phyloP scores from a whole-genome alignment of 2,797 vertebrate genomes.

The Enteromius afrohamiltoni region DNA sequence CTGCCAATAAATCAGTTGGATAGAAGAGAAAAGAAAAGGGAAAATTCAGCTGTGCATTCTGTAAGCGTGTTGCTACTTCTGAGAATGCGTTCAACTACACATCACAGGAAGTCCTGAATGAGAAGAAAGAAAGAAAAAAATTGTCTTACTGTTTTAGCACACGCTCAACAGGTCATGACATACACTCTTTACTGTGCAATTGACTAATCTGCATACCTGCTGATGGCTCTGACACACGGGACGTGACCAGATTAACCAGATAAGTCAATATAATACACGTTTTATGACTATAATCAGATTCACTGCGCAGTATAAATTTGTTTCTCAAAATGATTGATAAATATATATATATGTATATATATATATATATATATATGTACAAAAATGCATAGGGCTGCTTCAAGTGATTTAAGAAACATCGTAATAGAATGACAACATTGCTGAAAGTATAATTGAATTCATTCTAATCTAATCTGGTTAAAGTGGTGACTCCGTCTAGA shows the following conservation, averaged over 20 bases:
- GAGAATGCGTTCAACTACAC: constrained; percentile 73
- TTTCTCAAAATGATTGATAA: constrained; percentile 63
- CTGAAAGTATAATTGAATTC: constrained; percentile 34
- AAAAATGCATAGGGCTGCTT: constrained; percentile 70
- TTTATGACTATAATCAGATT: constrained; percentile 61
- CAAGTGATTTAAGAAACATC: constrained; percentile 55
- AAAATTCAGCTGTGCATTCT: constrained; percentile 66
- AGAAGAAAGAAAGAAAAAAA: constrained; percentile 70
- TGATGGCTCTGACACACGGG: constrained; percentile 56
- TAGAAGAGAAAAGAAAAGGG: constrained; percentile 41
- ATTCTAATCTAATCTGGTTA: constrained; percentile 60
- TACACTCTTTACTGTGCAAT: constrained; percentile 63
- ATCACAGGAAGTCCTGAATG: constrained; percentile 73
- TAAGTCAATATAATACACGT: constrained; percentile 55
- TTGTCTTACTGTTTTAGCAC: constrained; percentile 70
- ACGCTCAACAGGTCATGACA: constrained; percentile 65
- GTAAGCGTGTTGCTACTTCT: constrained; percentile 71
- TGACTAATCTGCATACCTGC: constrained; percentile 57
- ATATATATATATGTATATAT: constrained; percentile 64
- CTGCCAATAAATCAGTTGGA: constrained; percentile 53
- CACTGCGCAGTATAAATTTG: constrained; percentile 62
- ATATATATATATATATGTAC: constrained; percentile 56
- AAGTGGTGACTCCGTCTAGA: constrained; percentile 58
- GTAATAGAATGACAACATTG: constrained; percentile 49
- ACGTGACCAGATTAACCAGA: constrained; percentile 67